phyloP scores from a whole-genome alignment of 2,888 invertebrate species.

The Tolmerus cingulatus region DNA sequence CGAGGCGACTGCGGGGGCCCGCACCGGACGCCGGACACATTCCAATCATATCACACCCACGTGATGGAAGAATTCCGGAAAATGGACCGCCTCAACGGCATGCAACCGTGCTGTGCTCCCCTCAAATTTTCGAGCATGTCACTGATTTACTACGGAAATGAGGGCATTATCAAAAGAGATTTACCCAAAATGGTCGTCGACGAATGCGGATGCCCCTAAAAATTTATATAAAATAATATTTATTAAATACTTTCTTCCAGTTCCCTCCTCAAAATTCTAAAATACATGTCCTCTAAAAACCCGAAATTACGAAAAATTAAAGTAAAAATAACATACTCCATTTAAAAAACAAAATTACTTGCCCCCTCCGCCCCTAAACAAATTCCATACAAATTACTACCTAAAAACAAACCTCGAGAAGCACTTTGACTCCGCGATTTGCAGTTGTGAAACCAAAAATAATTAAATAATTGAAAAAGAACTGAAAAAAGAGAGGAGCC shows the following conservation, averaged over 20 bases:
- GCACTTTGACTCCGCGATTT: background rate
- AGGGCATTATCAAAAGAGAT: constrained; percentile 91
- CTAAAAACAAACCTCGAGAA: background rate
- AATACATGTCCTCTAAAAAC: no score
- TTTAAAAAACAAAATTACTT: background rate
- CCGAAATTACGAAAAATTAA: background rate
- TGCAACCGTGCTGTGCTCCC: constrained; percentile 92
- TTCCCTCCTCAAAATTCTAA: no score
- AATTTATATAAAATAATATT: background rate
- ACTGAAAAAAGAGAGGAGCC: background rate
- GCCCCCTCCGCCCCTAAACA: background rate
- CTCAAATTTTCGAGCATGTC: constrained; percentile 92
- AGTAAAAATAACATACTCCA: background rate
- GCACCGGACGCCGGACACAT: constrained; percentile 81
- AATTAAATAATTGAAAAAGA: background rate
- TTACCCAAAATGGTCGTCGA: constrained; percentile 96
- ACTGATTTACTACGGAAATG: constrained; percentile 86
- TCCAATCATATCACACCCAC: constrained; percentile 88
- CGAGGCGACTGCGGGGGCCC: constrained; percentile 84
- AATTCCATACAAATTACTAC: background rate
- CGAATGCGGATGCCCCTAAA: constrained; percentile 92
- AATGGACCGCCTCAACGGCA: constrained; percentile 76
- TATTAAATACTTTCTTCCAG: background rate
- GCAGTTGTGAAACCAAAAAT: background rate
- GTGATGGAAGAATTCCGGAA: constrained; percentile 89